Evolutionary conservation across 2,113 vertebrate species (phyloP).

Genomic region (Melozone crissalis): DNA sequence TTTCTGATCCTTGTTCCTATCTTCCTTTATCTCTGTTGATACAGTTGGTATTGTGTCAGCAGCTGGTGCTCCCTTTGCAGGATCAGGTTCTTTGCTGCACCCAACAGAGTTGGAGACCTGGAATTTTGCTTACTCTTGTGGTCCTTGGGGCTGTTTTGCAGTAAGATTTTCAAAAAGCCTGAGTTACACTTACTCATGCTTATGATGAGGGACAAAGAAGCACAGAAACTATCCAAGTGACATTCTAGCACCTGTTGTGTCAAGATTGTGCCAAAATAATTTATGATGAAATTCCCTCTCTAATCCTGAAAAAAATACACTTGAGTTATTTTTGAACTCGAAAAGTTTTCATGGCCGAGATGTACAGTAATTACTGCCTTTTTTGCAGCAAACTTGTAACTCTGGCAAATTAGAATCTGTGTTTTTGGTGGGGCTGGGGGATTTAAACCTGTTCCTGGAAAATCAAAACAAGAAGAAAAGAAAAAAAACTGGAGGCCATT

Average conservation of each 20-base stretch:
- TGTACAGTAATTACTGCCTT: not conserved
- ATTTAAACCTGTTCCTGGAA: not conserved
- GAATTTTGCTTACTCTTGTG: not conserved
- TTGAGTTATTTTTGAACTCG: not conserved
- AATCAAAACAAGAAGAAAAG: not conserved
- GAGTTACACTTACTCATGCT: not conserved
- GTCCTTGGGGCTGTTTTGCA: not conserved
- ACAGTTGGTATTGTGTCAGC: not conserved
- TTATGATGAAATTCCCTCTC: not conserved
- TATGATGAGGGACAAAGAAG: not conserved
- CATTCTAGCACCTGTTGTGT: not conserved
- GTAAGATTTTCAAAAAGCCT: not conserved
- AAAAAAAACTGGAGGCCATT: not conserved
- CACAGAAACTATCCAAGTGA: not conserved
- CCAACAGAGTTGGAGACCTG: not conserved
- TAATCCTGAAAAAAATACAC: not conserved
- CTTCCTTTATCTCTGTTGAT: not conserved
- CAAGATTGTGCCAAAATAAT: not conserved
- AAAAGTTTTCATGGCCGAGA: not conserved
- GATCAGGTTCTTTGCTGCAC: not conserved
- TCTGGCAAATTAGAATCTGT: not conserved
- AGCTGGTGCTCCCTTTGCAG: not conserved
- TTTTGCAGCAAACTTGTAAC: not conserved
- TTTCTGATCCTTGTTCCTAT: not conserved
- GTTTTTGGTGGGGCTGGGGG: rapidly evolving